Percentiles rank a stretch among this genome's conserved stretches.
Evolutionary conservation across 2,888 invertebrate species (phyloP).

Genomic region (Sphaerophoria taeniata): DNA sequence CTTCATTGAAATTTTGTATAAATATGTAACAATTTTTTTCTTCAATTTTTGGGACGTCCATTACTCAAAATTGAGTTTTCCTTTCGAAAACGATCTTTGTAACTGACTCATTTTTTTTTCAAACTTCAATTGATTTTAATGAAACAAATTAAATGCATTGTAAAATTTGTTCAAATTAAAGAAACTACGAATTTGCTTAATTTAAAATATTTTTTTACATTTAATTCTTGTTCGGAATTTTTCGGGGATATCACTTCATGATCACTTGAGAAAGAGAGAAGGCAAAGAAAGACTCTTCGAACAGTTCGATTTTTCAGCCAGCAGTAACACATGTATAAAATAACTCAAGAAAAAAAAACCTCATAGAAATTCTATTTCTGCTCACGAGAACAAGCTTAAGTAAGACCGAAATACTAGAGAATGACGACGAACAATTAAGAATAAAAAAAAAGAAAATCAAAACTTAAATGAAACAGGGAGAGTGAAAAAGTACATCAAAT

Average conservation of each 20-base stretch:
- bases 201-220: conserved; percentile 57
- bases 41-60: conserved; percentile 17
- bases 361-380: conserved; percentile 70
- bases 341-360: conserved; percentile 33
- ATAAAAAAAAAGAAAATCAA: conserved; percentile 70
- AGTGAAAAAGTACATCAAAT: conserved; percentile 42
- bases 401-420: conserved; percentile 76
- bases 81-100: conserved; percentile 1
- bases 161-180: conserved; percentile 15
- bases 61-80: conserved; percentile 20
- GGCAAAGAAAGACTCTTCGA: conserved; percentile 71
- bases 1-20: conserved; percentile 28
- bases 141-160: conserved; percentile 38
- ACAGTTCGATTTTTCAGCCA: conserved; percentile 71
- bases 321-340: conserved; percentile 71
- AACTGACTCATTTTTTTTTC: conserved; percentile 20
- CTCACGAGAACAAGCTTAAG: conserved; percentile 67
- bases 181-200: conserved; percentile 11
- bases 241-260: conserved; percentile 71
- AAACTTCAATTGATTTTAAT: conserved; percentile 19
- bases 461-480: conserved; percentile 75
- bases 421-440: conserved; percentile 32
- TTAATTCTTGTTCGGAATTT: conserved; percentile 57
- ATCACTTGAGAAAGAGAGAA: conserved; percentile 72
- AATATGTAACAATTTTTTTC: conserved; percentile 44